These are phyloP conservation scores for Odiellus spinosus DNA, from an alignment of 2,888 invertebrate genomes.

Conservation along the genomic window DNA sequence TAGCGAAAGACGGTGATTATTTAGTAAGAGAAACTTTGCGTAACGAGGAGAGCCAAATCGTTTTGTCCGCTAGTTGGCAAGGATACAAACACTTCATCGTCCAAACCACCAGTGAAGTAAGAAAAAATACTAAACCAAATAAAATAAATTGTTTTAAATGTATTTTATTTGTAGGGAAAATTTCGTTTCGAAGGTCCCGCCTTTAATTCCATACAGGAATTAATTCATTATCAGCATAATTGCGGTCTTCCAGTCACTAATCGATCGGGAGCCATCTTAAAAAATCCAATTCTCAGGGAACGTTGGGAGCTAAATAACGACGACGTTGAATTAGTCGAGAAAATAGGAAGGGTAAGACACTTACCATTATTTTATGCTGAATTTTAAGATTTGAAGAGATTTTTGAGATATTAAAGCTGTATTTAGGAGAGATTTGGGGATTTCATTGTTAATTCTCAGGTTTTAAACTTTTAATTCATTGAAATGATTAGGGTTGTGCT, in stretches of 20 bases:
- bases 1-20: constrained; percentile 86
- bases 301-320: constrained; percentile 93
- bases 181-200: constrained; percentile 87
- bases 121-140: constrained; percentile 16
- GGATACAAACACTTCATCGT: constrained; percentile 95
- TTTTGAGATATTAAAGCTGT: not conserved
- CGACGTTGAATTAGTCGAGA: constrained; percentile 74
- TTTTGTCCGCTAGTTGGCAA: constrained; percentile 87
- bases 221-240: constrained; percentile 73
- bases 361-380: not conserved
- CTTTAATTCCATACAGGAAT: constrained; percentile 78
- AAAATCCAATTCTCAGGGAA: constrained; percentile 70
- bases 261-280: constrained; percentile 73
- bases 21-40: constrained; percentile 80
- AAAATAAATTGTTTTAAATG: not conserved
- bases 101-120: constrained; percentile 77
- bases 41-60: constrained; percentile 80
- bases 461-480: too few species aligned
- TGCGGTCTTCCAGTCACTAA: constrained; percentile 77
- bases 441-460: too few species aligned
- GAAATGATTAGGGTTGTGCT: too few species aligned
- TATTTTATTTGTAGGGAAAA: constrained; percentile 45
- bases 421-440: too few species aligned
- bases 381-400: not conserved
- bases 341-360: constrained; percentile 73